These are phyloP conservation scores for Agrypnia vestita DNA, from an alignment of 1,140 invertebrate genomes.

Conservation along the genomic window DNA sequence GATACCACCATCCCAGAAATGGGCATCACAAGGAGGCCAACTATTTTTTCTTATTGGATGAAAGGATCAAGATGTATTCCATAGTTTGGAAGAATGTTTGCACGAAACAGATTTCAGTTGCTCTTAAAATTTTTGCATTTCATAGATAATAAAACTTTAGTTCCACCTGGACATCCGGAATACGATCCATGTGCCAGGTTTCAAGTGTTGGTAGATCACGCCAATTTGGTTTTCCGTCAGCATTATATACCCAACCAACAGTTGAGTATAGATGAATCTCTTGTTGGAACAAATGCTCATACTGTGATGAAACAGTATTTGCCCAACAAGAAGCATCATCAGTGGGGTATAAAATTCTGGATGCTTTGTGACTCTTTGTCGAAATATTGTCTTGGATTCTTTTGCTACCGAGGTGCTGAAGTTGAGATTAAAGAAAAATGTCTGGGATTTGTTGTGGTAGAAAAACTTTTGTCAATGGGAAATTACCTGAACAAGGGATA, in stretches of 20 bases:
- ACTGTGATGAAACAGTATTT: conserved; percentile 60
- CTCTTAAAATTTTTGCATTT: no score
- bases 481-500: no score
- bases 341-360: conserved; percentile 62
- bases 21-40: conserved; percentile 60
- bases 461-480: no score
- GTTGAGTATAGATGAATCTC: conserved; percentile 61
- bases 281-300: conserved; percentile 59
- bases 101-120: conserved; percentile 61
- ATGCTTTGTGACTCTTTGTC: no score
- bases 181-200: conserved; percentile 62
- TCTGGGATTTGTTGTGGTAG: no score
- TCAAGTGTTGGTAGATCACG: conserved; percentile 60
- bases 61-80: conserved; percentile 58
- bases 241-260: conserved; percentile 62
- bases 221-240: conserved; percentile 60
- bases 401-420: no score
- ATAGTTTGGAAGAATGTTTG: conserved; percentile 63
- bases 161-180: conserved; percentile 52
- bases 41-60: conserved; percentile 61
- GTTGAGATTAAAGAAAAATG: no score
- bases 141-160: conserved; percentile 53
- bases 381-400: no score
- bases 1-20: conserved; percentile 58
- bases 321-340: conserved; percentile 62